Conservation (phyloP, 1,140 invertebrate species). For the Apis florea region DNA sequence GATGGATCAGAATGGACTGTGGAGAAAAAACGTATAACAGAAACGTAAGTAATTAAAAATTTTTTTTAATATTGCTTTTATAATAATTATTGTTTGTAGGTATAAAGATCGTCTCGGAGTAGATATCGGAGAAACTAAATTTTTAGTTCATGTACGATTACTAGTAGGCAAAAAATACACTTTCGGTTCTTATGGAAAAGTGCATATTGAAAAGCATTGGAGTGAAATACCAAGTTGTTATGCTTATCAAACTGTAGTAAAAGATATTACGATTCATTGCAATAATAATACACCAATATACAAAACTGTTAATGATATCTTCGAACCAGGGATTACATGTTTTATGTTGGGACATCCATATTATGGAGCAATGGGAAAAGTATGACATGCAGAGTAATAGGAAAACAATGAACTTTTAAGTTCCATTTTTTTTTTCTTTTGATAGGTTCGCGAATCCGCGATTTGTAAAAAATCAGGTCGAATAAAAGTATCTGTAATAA, state of each 20-base stretch:
- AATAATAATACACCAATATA: constrained; percentile 68
- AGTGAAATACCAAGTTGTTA: constrained; percentile 80
- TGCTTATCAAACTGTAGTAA: constrained; percentile 86
- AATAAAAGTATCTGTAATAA: constrained; percentile 81
- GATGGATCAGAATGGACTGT: constrained; percentile 53
- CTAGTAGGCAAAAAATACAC: constrained; percentile 85
- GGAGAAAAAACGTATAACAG: constrained; percentile 56
- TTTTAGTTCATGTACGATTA: constrained; percentile 87
- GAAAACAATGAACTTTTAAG: background rate
- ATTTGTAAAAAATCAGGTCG: constrained; percentile 78
- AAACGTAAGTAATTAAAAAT: constrained; percentile 76
- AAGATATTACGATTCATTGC: constrained; percentile 82
- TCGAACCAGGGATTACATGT: constrained; percentile 83
- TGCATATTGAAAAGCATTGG: constrained; percentile 88
- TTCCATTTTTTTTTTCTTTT: background rate
- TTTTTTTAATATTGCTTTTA: background rate
- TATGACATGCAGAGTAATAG: constrained; percentile 68
- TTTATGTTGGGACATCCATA: constrained; percentile 90
- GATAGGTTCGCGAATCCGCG: constrained; percentile 75
- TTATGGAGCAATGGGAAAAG: constrained; percentile 89
- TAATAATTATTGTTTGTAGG: constrained; percentile 73
- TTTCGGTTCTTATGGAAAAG: constrained; percentile 80
- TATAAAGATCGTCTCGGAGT: constrained; percentile 86
- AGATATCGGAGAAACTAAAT: constrained; percentile 85
- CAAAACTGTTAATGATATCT: constrained; percentile 86